Conservation (phyloP, 2,888 invertebrate species). For the Micropterix aruncella region DNA sequence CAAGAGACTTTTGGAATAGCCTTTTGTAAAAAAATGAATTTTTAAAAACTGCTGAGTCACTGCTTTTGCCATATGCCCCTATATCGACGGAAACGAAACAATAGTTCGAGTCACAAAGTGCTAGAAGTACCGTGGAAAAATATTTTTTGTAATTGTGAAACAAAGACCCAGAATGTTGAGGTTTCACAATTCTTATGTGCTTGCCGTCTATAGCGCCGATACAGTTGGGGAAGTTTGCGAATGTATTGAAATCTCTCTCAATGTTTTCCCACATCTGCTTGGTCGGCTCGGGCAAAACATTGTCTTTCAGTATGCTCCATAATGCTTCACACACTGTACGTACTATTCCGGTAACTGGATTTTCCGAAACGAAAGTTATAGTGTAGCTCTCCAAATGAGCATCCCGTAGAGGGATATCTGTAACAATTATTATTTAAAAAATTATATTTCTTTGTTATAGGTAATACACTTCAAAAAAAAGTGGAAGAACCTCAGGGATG, state of each 20-base stretch:
- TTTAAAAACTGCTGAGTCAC: too few species aligned
- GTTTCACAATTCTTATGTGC: too few species aligned
- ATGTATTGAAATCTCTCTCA: conserved; percentile 13
- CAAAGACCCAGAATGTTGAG: conserved; percentile 15
- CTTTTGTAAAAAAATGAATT: conserved; percentile 12
- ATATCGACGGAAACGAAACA: conserved; percentile 15
- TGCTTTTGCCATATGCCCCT: conserved; percentile 13
- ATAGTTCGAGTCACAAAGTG: conserved; percentile 15
- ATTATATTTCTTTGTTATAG: too few species aligned
- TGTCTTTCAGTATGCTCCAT: conserved; percentile 13
- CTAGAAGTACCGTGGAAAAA: conserved; percentile 16
- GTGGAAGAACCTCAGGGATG: conserved; percentile 15
- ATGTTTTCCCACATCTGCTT: conserved; percentile 14
- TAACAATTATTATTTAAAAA: too few species aligned
- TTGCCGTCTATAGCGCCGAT: too few species aligned
- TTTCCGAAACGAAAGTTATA: conserved; percentile 14
- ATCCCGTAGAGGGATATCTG: conserved; percentile 15
- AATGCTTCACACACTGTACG: conserved; percentile 14
- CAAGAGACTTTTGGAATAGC: conserved; percentile 12
- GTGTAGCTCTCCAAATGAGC: conserved; percentile 14
- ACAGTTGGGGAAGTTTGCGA: too few species aligned
- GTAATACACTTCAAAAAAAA: too few species aligned
- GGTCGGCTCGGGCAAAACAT: conserved; percentile 11
- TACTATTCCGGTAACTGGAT: conserved; percentile 15
- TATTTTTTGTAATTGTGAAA: conserved; percentile 15